A percentile compares a stretch with the other conserved stretches of the same genome.
phyloP scores from a whole-genome alignment of 2,888 invertebrate species.

The Yponomeuta cagnagella region DNA sequence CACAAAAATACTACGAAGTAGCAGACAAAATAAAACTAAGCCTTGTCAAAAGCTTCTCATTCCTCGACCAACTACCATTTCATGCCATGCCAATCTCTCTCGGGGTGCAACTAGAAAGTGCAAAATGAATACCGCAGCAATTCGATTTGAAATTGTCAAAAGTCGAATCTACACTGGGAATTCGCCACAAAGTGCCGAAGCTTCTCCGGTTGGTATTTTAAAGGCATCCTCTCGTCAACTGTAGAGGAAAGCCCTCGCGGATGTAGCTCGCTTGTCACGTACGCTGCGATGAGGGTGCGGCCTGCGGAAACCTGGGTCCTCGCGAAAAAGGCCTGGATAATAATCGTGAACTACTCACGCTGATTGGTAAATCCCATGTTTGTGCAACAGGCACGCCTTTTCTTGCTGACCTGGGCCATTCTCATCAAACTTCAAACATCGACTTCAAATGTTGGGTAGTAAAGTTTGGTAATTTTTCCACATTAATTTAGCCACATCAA shows the following conservation, averaged over 20 bases:
- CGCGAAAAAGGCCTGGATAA: background rate
- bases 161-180: background rate
- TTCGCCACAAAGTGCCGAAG: background rate
- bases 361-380: too few relatives aligned
- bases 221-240: background rate
- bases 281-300: background rate
- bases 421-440: too few relatives aligned
- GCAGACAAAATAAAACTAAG: too few relatives aligned
- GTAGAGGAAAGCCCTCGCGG: background rate
- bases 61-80: too few relatives aligned
- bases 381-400: too few relatives aligned
- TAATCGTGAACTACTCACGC: too few relatives aligned
- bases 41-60: too few relatives aligned
- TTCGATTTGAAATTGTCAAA: conserved; percentile 1
- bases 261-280: conserved; percentile 1
- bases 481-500: too few relatives aligned
- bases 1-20: too few relatives aligned
- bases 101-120: background rate
- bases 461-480: too few relatives aligned
- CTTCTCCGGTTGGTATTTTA: background rate
- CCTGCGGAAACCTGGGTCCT: background rate
- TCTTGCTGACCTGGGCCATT: too few relatives aligned
- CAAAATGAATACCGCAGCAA: background rate
- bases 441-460: too few relatives aligned
- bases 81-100: background rate